Conservation (phyloP, 2,797 vertebrate species). For the Galago senegalensis region DNA sequence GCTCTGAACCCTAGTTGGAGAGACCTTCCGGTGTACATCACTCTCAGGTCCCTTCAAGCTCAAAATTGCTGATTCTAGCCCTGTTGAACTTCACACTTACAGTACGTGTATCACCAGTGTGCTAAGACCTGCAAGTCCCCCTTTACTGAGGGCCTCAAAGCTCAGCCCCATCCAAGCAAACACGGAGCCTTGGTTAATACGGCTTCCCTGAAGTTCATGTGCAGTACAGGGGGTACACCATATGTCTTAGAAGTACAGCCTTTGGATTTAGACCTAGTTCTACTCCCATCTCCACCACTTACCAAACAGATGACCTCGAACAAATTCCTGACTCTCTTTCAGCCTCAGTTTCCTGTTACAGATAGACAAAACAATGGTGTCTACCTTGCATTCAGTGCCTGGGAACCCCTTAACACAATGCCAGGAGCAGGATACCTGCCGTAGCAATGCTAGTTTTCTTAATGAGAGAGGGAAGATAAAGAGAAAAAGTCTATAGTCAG, state of each 20-base stretch:
- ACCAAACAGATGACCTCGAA: not conserved
- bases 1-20: not conserved
- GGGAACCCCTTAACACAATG: not conserved
- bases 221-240: rapidly evolving
- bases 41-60: not conserved
- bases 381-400: not conserved
- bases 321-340: not conserved
- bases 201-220: not conserved
- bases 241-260: not conserved
- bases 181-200: not conserved
- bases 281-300: not conserved
- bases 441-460: not conserved
- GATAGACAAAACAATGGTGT: not conserved
- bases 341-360: constrained; percentile 25
- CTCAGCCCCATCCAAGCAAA: not conserved
- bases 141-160: not conserved
- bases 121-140: not conserved
- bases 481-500: not conserved
- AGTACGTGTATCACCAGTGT: not conserved
- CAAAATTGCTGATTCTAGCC: not conserved
- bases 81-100: not conserved
- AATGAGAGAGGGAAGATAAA: not conserved
- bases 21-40: not conserved
- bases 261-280: not conserved
- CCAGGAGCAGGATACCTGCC: not conserved